A percentile compares a stretch with the other conserved stretches of the same genome.
Conservation (phyloP, 2,113 vertebrate species). For the Cynocephalus volans region DNA sequence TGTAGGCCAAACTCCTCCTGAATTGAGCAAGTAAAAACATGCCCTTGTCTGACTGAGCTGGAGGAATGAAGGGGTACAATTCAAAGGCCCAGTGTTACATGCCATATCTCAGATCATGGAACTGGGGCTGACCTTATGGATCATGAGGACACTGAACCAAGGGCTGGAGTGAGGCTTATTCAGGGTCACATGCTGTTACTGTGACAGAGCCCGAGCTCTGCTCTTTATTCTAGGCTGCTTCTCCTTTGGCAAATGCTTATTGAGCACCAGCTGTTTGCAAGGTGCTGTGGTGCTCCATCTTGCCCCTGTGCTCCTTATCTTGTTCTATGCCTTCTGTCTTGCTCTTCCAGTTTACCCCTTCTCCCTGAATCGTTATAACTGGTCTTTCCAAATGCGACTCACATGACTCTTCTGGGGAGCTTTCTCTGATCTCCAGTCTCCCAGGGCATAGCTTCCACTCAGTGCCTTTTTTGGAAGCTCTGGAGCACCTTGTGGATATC, state of each 20-base stretch:
- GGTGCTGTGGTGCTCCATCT: neutral
- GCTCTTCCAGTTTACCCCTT: neutral
- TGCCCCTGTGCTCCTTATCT: neutral
- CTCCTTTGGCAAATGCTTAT: neutral
- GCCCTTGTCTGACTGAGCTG: constrained; percentile 1
- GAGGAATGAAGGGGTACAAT: neutral
- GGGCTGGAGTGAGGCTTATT: neutral
- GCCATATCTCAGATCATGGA: neutral
- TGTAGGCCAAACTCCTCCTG: neutral
- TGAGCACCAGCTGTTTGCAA: neutral
- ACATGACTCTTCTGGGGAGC: neutral
- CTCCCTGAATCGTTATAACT: neutral
- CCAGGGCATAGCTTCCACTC: neutral
- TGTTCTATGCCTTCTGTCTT: neutral
- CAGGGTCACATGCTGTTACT: neutral
- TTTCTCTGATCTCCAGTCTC: neutral
- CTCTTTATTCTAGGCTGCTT: neutral
- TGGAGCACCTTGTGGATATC: neutral
- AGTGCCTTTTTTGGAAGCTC: neutral
- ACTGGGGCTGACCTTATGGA: neutral
- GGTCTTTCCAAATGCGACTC: neutral
- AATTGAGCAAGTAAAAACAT: constrained; percentile 32
- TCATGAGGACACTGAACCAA: neutral
- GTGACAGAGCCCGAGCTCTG: neutral
- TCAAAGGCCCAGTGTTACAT: neutral